Conservation (phyloP, 2,113 vertebrate species). For the Echinops telfairi region DNA sequence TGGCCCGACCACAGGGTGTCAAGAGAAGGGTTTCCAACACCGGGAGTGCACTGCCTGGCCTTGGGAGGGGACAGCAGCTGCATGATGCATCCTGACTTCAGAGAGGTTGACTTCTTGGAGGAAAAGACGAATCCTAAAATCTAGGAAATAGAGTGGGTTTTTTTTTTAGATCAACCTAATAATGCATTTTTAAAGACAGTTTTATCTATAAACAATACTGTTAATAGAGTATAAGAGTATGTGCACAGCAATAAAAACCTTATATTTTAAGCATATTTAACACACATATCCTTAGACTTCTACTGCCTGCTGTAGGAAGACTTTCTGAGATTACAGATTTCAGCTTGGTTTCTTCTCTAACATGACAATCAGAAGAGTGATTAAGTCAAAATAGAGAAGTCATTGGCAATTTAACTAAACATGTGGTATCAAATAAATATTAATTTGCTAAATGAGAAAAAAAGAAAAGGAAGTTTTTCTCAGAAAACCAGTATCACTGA, state of each 20-base stretch:
- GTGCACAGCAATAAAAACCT: slow-evolving; percentile 13
- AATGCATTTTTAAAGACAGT: too few species aligned
- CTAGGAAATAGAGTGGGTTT: too few species aligned
- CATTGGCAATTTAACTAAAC: slow-evolving; percentile 59
- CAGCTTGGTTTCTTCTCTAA: slow-evolving; percentile 49
- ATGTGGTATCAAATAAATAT: slow-evolving; percentile 49
- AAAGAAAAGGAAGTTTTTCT: too few species aligned
- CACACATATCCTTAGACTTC: slow-evolving; percentile 32
- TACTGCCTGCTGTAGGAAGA: neutral
- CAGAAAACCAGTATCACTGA: too few species aligned
- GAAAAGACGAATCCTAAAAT: too few species aligned
- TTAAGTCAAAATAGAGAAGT: slow-evolving; percentile 55
- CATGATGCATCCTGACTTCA: too few species aligned
- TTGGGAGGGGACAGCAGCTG: too few species aligned
- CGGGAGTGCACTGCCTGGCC: too few species aligned
- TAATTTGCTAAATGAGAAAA: slow-evolving; percentile 39
- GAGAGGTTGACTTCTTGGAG: too few species aligned
- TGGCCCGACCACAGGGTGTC: too few species aligned
- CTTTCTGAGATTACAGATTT: neutral
- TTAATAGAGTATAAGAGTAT: slow-evolving; percentile 15
- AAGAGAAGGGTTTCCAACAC: too few species aligned
- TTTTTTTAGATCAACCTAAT: too few species aligned
- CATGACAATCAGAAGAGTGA: slow-evolving; percentile 34
- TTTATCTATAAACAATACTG: slow-evolving; percentile 9
- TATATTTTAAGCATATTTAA: slow-evolving; percentile 60